Evolutionary conservation across 2,888 invertebrate genomes (phyloP).

Genomic region (Julus scanicus): DNA sequence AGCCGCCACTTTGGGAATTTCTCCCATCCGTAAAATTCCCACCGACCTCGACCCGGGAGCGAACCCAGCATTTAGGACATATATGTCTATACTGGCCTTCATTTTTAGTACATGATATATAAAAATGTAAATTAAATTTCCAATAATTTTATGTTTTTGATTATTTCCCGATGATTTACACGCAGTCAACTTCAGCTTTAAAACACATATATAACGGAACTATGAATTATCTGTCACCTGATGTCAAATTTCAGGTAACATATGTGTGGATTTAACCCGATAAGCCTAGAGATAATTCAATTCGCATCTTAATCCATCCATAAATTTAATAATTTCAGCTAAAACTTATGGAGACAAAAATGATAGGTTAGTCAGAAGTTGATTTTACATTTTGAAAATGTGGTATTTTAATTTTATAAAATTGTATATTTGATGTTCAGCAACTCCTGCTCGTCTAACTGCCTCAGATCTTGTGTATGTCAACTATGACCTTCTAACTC

Average conservation of each 20-base stretch:
- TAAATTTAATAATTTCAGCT: slow-evolving; percentile 25
- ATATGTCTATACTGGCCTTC: too few species aligned
- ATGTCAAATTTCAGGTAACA: slow-evolving; percentile 39
- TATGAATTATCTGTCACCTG: slow-evolving; percentile 37
- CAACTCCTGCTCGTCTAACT: slow-evolving; percentile 43
- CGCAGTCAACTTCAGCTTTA: slow-evolving; percentile 44
- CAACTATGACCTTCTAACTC: slow-evolving; percentile 46
- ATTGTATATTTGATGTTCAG: too few species aligned
- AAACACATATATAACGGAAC: slow-evolving; percentile 24
- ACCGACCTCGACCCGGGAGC: too few species aligned
- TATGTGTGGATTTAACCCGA: not conserved
- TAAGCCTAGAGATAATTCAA: not conserved
- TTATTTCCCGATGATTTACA: slow-evolving; percentile 18
- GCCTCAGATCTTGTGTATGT: slow-evolving; percentile 48
- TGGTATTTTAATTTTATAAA: not conserved
- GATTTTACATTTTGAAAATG: not conserved
- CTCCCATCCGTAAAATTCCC: too few species aligned
- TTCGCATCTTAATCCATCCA: not conserved
- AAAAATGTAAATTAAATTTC: too few species aligned
- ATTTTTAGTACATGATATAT: too few species aligned
- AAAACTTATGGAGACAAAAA: slow-evolving; percentile 49
- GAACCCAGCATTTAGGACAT: too few species aligned
- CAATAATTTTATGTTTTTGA: not conserved
- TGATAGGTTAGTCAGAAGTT: slow-evolving; percentile 23
- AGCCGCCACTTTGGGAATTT: too few species aligned